Evolutionary conservation across 2,113 vertebrate species (phyloP), one percentile per base, ranked within the genome.

Genomic region (Lepisosteus oculatus): DNA sequence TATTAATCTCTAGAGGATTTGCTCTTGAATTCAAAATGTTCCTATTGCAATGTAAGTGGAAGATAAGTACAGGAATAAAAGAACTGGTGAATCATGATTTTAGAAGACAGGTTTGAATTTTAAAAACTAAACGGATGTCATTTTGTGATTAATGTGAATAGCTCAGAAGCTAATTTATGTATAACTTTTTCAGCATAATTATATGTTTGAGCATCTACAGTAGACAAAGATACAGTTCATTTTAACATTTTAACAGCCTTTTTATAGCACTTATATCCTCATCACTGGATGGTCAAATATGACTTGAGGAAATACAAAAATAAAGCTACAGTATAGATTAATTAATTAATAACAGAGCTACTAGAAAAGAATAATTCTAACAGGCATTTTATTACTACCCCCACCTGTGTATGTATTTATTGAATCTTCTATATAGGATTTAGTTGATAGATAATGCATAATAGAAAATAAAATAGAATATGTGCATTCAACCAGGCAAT

Each of bases 101-200:
- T 81, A 83, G 84, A 81, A 80, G 81, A 79, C 79, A 75, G 76
- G 81, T 74, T 70, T 77, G 65, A 11, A 75, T 69, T 76, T 77
- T 81, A 78, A 80, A 84, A 79, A 84, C 79, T 2, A 79, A 80
- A 86, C 78, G 68, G 63, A 76, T 45, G 74, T 29, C 78, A 75
- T 81, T 83, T 81, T 71, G 79, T 84, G 71, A 85, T 84, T 82
- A 80, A 78, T 77, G 78, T 72, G 55, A 6, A 76, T 81, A 76
- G 76, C 80, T 74, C 15, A 59, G 14, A 42, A 70, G 82, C 77
- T 83, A 67, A 82, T 87, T 85, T 79, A 73, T 69, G 54, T 59
- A 65, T 73, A 74, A 80, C 81, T 79, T 72, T 72, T 76, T 85
- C 83, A 83, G 79, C 84, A 80, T 74, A 84, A 67, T 80, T 78